These are phyloP conservation scores for Macroramphosus scolopax DNA, from an alignment of 2,797 vertebrate species.

Conservation along the genomic window DNA sequence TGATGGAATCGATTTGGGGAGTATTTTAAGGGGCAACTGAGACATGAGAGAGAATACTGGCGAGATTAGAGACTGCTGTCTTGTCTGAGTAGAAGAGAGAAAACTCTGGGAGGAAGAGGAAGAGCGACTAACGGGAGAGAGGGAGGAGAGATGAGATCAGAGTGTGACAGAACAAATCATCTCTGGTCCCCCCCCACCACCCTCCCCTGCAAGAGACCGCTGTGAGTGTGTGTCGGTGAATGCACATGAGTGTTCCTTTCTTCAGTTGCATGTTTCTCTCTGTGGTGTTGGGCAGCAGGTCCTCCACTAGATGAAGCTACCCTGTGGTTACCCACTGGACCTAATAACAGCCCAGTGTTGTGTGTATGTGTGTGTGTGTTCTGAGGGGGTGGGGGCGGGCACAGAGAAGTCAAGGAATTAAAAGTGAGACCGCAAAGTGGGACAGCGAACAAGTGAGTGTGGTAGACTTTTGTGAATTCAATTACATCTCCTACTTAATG, in stretches of 20 bases:
- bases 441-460: slow-evolving; percentile 26
- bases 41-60: slow-evolving; percentile 52
- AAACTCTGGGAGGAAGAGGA: slow-evolving; percentile 24
- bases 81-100: slow-evolving; percentile 23
- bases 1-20: slow-evolving; percentile 71
- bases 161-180: slow-evolving; percentile 69
- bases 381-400: not conserved
- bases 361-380: too few species aligned
- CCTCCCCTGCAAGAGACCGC: slow-evolving; percentile 46
- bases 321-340: slow-evolving; percentile 36
- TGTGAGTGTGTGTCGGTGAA: slow-evolving; percentile 42
- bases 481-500: slow-evolving; percentile 42
- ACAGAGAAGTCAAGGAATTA: slow-evolving; percentile 30
- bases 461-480: slow-evolving; percentile 41
- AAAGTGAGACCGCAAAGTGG: slow-evolving; percentile 43
- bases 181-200: slow-evolving; percentile 57
- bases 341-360: too few species aligned
- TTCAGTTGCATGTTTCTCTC: slow-evolving; percentile 34
- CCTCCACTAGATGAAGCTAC: slow-evolving; percentile 36
- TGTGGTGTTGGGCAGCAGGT: slow-evolving; percentile 34
- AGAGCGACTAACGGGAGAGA: slow-evolving; percentile 24
- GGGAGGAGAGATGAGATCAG: slow-evolving; percentile 48
- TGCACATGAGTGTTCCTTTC: slow-evolving; percentile 32
- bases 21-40: slow-evolving; percentile 64
- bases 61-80: slow-evolving; percentile 34